These are phyloP conservation scores for Sarcophaga bullata DNA, from an alignment of 1,140 invertebrate genomes.

Conservation along the genomic window DNA sequence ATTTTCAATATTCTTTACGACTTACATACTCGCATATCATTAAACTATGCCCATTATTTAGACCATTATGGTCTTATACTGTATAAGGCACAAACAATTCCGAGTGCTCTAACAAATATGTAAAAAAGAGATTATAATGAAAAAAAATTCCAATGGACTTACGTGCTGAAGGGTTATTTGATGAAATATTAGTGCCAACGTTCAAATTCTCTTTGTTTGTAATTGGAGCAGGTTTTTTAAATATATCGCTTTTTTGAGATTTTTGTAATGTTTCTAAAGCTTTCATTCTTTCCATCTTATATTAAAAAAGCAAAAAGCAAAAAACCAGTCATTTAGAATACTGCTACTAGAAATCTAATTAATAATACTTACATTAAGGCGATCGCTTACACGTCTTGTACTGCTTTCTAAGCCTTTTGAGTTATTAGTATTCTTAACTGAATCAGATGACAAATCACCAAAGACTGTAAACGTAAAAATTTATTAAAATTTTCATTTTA, in stretches of 20 bases:
- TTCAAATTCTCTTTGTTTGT: slow-evolving; percentile 41
- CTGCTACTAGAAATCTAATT: background rate
- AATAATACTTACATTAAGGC: slow-evolving; percentile 51
- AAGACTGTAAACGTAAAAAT: slow-evolving; percentile 51
- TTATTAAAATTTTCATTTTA: background rate
- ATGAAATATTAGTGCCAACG: slow-evolving; percentile 1
- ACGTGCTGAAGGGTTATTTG: slow-evolving; percentile 20
- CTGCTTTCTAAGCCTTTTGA: background rate
- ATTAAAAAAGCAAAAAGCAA: slow-evolving; percentile 16
- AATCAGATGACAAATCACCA: slow-evolving; percentile 54
- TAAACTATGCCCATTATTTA: no score
- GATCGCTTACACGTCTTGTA: slow-evolving; percentile 49
- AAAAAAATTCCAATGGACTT: background rate
- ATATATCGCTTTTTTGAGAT: slow-evolving; percentile 30
- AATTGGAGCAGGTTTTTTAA: slow-evolving; percentile 41
- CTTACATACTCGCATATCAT: no score
- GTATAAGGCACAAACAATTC: no score
- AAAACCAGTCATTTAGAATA: slow-evolving; percentile 19
- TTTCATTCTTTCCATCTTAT: slow-evolving; percentile 51
- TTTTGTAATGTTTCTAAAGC: slow-evolving; percentile 55
- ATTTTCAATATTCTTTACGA: no score
- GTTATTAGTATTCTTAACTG: slow-evolving; percentile 27
- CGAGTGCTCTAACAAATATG: no score
- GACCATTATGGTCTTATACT: no score
- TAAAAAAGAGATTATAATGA: no score